phyloP scores from a whole-genome alignment of 2,113 vertebrate species.

The Bufo bufo region DNA sequence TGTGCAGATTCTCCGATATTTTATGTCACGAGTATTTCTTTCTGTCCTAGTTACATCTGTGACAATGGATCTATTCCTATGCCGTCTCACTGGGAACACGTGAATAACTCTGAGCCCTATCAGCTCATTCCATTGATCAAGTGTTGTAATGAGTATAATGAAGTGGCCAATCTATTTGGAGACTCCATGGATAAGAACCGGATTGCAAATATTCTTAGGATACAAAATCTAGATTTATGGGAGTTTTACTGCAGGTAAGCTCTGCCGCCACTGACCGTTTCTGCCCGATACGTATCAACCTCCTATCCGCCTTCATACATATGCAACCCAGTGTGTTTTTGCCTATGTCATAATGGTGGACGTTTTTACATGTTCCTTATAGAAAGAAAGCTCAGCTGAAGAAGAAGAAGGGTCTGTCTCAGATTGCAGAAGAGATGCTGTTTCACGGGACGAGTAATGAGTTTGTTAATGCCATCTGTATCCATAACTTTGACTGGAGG shows the following conservation, averaged over 20 bases:
- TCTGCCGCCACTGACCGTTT: neutral
- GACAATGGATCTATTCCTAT: conserved; percentile 90
- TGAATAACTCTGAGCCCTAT: conserved; percentile 88
- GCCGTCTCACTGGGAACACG: conserved; percentile 92
- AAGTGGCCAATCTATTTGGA: conserved; percentile 88
- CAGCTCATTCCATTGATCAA: conserved; percentile 85
- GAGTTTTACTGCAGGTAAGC: conserved; percentile 96
- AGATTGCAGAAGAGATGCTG: conserved; percentile 91
- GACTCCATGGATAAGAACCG: conserved; percentile 88
- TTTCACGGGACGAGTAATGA: conserved; percentile 96
- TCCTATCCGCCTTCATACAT: too few relatives aligned
- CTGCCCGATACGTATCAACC: too few relatives aligned
- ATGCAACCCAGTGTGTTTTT: too few relatives aligned
- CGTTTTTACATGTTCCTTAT: neutral
- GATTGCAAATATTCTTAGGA: conserved; percentile 91
- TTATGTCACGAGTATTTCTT: neutral
- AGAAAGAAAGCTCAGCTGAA: conserved; percentile 95
- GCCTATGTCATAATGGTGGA: neutral
- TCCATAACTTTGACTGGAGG: conserved; percentile 97
- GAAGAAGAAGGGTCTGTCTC: conserved; percentile 82
- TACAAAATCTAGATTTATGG: conserved; percentile 96
- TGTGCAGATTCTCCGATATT: too few relatives aligned
- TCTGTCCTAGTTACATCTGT: conserved; percentile 86
- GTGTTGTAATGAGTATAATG: conserved; percentile 92
- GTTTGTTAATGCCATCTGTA: conserved; percentile 95